These are phyloP conservation scores for Hippocampus kuda DNA, from an alignment of 2,797 vertebrate species.

Conservation along the genomic window DNA sequence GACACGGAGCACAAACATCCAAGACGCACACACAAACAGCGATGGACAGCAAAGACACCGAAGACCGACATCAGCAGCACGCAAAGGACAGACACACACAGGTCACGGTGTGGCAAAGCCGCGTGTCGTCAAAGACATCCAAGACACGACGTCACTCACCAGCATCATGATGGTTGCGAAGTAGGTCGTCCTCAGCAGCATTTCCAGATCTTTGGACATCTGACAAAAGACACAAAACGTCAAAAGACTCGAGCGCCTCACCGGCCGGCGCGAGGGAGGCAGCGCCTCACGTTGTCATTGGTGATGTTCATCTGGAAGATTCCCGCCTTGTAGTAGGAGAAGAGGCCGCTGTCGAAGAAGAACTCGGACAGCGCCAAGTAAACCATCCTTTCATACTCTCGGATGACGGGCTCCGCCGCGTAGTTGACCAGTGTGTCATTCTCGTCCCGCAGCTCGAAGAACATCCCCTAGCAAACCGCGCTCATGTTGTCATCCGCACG, in stretches of 20 bases:
- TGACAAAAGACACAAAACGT: constrained; percentile 32
- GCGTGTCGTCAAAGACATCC: no score
- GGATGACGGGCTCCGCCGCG: constrained; percentile 73
- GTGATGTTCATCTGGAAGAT: constrained; percentile 72
- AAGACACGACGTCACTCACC: constrained; percentile 59
- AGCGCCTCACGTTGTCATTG: constrained; percentile 70
- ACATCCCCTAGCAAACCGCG: constrained; percentile 60
- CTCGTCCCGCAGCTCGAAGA: constrained; percentile 67
- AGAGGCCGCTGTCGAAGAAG: constrained; percentile 91
- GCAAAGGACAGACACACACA: no score
- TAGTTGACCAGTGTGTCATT: constrained; percentile 67
- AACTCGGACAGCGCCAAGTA: constrained; percentile 87
- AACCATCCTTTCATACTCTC: constrained; percentile 84
- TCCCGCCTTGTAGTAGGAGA: constrained; percentile 76
- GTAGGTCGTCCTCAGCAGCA: constrained; percentile 86
- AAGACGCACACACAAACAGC: background rate
- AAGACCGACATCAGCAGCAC: no score
- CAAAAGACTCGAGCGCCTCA: background rate
- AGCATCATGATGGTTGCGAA: constrained; percentile 81
- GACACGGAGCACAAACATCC: no score
- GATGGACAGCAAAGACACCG: no score
- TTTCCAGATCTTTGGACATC: constrained; percentile 85
- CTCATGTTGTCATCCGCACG: background rate
- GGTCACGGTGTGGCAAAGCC: no score
- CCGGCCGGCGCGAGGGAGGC: background rate